A percentile compares a stretch with the other conserved stretches of the same genome.
These are phyloP conservation scores for Diaperis boleti DNA, from an alignment of 2,888 invertebrate species.

Conservation along the genomic window DNA sequence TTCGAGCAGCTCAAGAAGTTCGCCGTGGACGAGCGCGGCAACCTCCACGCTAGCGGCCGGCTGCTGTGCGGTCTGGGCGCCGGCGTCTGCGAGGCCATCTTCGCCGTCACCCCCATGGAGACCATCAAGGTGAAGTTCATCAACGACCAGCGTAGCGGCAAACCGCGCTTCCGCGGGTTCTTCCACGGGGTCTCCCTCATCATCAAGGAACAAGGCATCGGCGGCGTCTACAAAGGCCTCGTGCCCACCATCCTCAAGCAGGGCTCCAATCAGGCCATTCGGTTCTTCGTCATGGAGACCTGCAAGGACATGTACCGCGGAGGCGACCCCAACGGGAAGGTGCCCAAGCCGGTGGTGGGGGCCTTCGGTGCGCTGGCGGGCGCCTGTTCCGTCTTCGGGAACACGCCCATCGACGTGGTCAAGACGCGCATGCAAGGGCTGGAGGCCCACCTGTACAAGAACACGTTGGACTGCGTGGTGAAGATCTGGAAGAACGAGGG, in stretches of 20 bases:
- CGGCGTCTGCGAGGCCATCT: constrained; percentile 93
- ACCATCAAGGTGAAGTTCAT: constrained; percentile 99
- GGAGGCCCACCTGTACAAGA: constrained; percentile 95
- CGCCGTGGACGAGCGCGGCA: constrained; percentile 83
- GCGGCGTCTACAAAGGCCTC: constrained; percentile 92
- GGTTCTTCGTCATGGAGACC: constrained; percentile 98
- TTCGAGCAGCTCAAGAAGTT: constrained; percentile 92
- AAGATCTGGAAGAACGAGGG: constrained; percentile 96
- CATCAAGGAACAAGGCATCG: constrained; percentile 85
- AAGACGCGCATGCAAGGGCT: constrained; percentile 99
- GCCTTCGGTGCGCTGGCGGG: constrained; percentile 93
- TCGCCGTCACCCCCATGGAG: constrained; percentile 99
- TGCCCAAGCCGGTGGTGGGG: constrained; percentile 92
- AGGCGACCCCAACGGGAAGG: constrained; percentile 83
- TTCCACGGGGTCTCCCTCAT: constrained; percentile 92
- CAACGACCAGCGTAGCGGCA: constrained; percentile 92
- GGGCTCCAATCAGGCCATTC: constrained; percentile 97
- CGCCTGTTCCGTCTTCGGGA: constrained; percentile 97
- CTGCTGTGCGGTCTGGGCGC: constrained; percentile 94
- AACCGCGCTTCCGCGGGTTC: constrained; percentile 93
- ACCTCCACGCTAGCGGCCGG: constrained; percentile 80
- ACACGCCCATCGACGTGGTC: constrained; percentile 98
- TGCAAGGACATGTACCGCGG: constrained; percentile 92
- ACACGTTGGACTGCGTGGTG: constrained; percentile 90
- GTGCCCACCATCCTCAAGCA: constrained; percentile 97